Conservation (phyloP, 2,888 invertebrate species). For the Zaprionus lineosus region DNA sequence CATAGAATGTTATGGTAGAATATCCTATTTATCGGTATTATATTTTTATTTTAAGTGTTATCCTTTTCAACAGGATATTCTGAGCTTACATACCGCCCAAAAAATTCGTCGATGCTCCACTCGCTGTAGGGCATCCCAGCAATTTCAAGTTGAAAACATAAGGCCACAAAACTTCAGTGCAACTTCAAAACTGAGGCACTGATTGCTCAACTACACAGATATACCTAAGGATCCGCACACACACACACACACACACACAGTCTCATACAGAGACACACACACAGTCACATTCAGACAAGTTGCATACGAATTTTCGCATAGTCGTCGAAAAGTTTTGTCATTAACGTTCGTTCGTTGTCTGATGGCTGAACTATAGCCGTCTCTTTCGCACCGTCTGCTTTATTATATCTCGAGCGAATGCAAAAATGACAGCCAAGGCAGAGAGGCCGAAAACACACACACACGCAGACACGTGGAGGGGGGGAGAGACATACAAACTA, state of each 20-base stretch:
- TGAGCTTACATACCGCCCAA: background rate
- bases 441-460: conserved; percentile 26
- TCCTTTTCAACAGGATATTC: too few relatives aligned
- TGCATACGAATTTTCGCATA: conserved; percentile 64
- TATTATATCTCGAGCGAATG: conserved; percentile 63
- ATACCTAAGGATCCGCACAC: conserved; percentile 22
- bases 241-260: conserved; percentile 19
- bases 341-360: conserved; percentile 65
- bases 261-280: conserved; percentile 21
- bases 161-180: conserved; percentile 65
- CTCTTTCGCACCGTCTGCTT: conserved; percentile 37
- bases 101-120: conserved; percentile 1
- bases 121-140: conserved; percentile 29
- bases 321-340: conserved; percentile 76
- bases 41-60: too few relatives aligned
- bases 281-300: conserved; percentile 36
- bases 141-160: conserved; percentile 43
- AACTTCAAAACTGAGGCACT: conserved; percentile 64
- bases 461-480: conserved; percentile 38
- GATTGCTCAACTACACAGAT: conserved; percentile 57
- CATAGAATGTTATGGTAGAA: too few relatives aligned
- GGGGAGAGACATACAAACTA: conserved; percentile 62
- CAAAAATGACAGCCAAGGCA: conserved; percentile 65
- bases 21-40: too few relatives aligned
- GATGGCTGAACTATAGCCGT: background rate